Percentiles rank a stretch among this genome's conserved stretches.
phyloP scores from a whole-genome alignment of 2,797 vertebrate species.

The Acomys russatus region DNA sequence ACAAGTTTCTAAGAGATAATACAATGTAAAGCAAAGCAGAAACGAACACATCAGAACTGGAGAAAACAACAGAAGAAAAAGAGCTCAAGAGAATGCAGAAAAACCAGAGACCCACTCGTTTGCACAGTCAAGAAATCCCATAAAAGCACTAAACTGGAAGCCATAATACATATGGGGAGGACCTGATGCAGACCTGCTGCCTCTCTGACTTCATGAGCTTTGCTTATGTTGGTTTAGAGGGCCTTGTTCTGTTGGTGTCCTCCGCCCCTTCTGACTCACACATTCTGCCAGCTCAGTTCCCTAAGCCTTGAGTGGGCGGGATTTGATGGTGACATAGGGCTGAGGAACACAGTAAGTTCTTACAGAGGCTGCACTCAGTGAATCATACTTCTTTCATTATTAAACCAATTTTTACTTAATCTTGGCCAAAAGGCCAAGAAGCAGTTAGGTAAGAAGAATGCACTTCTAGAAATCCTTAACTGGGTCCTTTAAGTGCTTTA shows the following conservation, averaged over 20 bases:
- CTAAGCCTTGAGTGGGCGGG: neutral
- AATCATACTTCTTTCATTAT: neutral
- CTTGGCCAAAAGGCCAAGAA: neutral
- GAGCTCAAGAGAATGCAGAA: neutral
- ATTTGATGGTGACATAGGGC: neutral
- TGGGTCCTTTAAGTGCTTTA: neutral
- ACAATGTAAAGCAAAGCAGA: neutral
- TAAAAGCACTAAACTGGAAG: neutral
- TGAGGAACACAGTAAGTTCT: neutral
- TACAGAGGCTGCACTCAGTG: neutral
- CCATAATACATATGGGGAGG: too few species aligned
- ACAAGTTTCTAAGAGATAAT: neutral
- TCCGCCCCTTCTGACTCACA: neutral
- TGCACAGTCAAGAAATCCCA: neutral
- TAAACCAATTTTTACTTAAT: neutral
- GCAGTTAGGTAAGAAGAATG: neutral
- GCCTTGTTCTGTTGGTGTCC: neutral
- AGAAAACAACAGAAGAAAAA: neutral
- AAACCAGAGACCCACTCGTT: too few species aligned
- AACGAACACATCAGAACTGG: neutral
- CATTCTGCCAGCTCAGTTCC: neutral
- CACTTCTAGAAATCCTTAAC: neutral
- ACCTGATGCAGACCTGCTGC: neutral
- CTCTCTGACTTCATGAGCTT: neutral
- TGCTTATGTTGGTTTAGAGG: too few species aligned